Conservation (phyloP, 2,888 invertebrate genomes). For the Helicoverpa assulta region DNA sequence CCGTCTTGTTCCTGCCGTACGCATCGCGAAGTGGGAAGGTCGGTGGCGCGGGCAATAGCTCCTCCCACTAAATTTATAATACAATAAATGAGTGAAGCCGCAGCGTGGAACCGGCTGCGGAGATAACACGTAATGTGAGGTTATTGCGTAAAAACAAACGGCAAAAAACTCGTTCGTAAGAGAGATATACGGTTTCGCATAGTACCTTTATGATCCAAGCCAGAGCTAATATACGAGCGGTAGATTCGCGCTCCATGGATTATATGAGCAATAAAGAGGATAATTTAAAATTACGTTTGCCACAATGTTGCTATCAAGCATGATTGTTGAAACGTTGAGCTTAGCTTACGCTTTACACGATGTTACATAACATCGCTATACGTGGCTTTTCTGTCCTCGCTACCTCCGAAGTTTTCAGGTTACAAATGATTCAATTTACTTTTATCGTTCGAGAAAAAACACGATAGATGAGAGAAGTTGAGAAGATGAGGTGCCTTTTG, state of each 20-base stretch:
- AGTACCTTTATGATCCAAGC: conserved; percentile 83
- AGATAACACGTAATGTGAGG: conserved; percentile 85
- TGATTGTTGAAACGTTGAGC: conserved; percentile 72
- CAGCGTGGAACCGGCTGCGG: conserved; percentile 81
- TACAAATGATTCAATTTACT: conserved; percentile 64
- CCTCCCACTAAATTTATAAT: conserved; percentile 89
- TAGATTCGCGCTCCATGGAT: conserved; percentile 82
- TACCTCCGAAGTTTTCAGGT: conserved; percentile 58
- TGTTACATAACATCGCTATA: conserved; percentile 54
- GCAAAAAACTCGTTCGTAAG: conserved; percentile 81
- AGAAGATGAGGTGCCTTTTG: conserved; percentile 43
- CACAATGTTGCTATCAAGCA: conserved; percentile 81
- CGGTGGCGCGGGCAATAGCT: conserved; percentile 78
- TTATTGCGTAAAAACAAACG: conserved; percentile 87
- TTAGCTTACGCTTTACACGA: conserved; percentile 59
- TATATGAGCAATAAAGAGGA: conserved; percentile 84
- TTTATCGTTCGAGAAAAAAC: conserved; percentile 60
- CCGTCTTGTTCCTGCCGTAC: conserved; percentile 82
- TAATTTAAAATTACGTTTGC: conserved; percentile 84
- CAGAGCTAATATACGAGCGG: conserved; percentile 80
- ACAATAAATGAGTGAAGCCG: conserved; percentile 87
- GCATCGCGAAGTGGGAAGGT: conserved; percentile 84
- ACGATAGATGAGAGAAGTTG: conserved; percentile 58
- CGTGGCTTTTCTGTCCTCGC: conserved; percentile 34
- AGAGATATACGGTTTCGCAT: conserved; percentile 82